Evolutionary conservation across 2,888 invertebrate genomes (phyloP).

Genomic region (Drosophila dives): DNA sequence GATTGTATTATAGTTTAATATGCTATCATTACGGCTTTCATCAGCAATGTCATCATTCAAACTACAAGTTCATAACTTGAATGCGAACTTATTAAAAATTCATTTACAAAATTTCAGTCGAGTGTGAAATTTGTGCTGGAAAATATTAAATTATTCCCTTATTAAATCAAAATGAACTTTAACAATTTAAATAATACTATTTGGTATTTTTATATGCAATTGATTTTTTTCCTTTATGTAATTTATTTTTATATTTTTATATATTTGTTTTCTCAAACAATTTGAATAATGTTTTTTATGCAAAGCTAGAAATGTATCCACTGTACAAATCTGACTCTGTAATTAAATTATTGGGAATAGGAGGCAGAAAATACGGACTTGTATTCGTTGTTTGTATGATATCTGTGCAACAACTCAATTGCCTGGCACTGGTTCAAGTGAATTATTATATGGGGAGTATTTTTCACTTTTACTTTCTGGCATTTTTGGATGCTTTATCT

Average conservation of each 20-base stretch:
- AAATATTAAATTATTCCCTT: background rate
- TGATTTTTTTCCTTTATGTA: background rate
- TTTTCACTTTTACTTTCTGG: slow-evolving; percentile 54
- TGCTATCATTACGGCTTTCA: slow-evolving; percentile 78
- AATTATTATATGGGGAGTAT: slow-evolving; percentile 35
- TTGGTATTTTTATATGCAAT: background rate
- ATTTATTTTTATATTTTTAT: background rate
- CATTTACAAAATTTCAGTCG: slow-evolving; percentile 38
- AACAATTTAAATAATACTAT: no score
- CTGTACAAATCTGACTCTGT: background rate
- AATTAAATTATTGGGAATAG: slow-evolving; percentile 26
- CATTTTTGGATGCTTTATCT: slow-evolving; percentile 60
- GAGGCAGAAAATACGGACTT: background rate
- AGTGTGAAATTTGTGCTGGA: background rate
- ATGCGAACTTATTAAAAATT: slow-evolving; percentile 67
- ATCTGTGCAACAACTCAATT: slow-evolving; percentile 43
- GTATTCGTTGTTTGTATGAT: slow-evolving; percentile 1
- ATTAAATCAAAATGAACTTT: background rate
- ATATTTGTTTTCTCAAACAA: background rate
- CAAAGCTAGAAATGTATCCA: background rate
- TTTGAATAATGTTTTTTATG: background rate
- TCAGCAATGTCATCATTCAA: slow-evolving; percentile 78
- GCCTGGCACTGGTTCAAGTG: slow-evolving; percentile 34
- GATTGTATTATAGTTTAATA: slow-evolving; percentile 67
- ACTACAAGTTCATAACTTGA: slow-evolving; percentile 64